These are phyloP conservation scores for Drosophila infuscata DNA, from an alignment of 2,888 invertebrate species.

Conservation along the genomic window DNA sequence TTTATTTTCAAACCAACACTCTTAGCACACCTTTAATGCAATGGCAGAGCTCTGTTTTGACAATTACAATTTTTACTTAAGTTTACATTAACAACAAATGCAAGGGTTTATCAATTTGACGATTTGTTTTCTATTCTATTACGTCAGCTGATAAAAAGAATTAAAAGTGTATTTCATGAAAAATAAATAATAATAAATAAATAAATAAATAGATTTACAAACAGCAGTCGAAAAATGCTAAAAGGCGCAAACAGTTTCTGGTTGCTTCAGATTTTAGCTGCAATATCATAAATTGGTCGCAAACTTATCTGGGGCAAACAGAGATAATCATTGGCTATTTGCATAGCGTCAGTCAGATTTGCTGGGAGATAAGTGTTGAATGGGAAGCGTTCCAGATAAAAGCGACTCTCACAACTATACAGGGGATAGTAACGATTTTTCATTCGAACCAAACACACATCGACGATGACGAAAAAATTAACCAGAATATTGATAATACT, in stretches of 20 bases:
- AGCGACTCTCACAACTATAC: conserved; percentile 45
- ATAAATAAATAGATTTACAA: conserved; percentile 31
- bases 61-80: background rate
- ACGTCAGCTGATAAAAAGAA: conserved; percentile 29
- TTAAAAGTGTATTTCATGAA: conserved; percentile 2
- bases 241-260: conserved; percentile 25
- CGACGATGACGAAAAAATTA: conserved; percentile 83
- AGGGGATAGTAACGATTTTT: conserved; percentile 82
- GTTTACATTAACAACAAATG: background rate
- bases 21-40: background rate
- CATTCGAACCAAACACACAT: conserved; percentile 78
- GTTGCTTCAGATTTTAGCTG: conserved; percentile 52
- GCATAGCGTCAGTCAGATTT: conserved; percentile 59
- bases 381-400: conserved; percentile 77
- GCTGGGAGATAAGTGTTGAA: conserved; percentile 45
- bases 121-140: conserved; percentile 21
- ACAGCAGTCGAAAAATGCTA: conserved; percentile 29
- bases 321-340: conserved; percentile 62
- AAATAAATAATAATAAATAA: background rate
- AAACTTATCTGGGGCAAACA: conserved; percentile 53
- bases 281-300: conserved; percentile 79
- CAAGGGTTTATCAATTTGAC: conserved; percentile 6
- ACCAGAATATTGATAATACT: conserved; percentile 81
- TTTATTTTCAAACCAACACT: background rate
- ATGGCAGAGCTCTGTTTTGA: background rate